Evolutionary conservation across 2,113 vertebrate genomes (phyloP).

Genomic region (Calyptommatus sinebrachiatus): DNA sequence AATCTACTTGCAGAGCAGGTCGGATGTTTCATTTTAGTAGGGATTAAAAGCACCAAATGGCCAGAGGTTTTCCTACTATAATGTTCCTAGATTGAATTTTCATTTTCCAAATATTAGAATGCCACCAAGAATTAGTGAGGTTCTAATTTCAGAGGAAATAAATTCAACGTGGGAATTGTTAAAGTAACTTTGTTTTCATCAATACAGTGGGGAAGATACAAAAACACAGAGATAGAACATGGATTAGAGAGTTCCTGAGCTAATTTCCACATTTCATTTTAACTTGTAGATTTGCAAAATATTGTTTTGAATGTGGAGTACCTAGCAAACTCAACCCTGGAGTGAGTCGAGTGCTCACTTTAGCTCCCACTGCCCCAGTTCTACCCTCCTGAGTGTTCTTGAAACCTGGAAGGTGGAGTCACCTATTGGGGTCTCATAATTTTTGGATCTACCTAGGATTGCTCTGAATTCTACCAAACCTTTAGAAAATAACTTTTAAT

Average conservation of each 20-base stretch:
- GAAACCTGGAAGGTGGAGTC: too few relatives aligned
- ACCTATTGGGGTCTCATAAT: too few relatives aligned
- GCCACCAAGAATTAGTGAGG: background rate
- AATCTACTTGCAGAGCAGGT: slow-evolving; percentile 6
- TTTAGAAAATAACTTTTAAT: too few relatives aligned
- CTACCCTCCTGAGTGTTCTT: too few relatives aligned
- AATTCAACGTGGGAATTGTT: slow-evolving; percentile 13
- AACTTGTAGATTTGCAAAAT: background rate
- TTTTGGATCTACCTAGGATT: too few relatives aligned
- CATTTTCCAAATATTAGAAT: slow-evolving; percentile 4
- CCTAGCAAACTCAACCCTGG: too few relatives aligned
- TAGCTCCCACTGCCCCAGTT: too few relatives aligned
- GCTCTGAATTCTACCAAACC: too few relatives aligned
- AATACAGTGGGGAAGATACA: background rate
- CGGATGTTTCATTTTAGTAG: slow-evolving; percentile 28
- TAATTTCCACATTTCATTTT: background rate
- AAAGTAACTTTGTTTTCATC: slow-evolving; percentile 7
- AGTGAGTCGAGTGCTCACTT: too few relatives aligned
- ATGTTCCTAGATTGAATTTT: slow-evolving; percentile 44
- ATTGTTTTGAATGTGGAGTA: too few relatives aligned
- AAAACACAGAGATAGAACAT: background rate
- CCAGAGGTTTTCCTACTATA: slow-evolving; percentile 25
- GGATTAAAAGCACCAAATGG: slow-evolving; percentile 13
- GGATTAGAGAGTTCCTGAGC: background rate
- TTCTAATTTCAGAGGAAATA: slow-evolving; percentile 22